Evolutionary conservation across 2,797 vertebrate genomes (phyloP).

Genomic region (Apodemus agrarius): DNA sequence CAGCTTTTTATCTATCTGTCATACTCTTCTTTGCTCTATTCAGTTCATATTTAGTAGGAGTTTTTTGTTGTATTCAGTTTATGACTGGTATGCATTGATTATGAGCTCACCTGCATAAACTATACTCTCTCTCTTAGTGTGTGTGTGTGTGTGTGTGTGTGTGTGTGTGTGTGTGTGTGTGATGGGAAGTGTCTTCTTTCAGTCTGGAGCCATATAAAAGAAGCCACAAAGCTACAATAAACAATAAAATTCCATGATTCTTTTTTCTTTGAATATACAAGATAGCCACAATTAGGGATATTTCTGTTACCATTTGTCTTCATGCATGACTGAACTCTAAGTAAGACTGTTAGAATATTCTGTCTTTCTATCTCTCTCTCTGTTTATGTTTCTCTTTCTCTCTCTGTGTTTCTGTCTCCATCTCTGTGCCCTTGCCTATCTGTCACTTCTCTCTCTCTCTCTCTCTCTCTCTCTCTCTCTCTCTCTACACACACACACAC

Average conservation of each 20-base stretch:
- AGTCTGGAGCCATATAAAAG: neutral
- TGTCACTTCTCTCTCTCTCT: neutral
- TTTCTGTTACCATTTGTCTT: neutral
- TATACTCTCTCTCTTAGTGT: neutral
- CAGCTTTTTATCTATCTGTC: neutral
- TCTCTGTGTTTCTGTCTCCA: neutral
- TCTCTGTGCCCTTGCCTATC: neutral
- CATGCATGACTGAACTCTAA: neutral
- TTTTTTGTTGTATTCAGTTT: neutral
- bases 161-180: neutral
- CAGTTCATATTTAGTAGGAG: neutral
- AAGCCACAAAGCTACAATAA: neutral
- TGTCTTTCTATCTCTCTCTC: neutral
- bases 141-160: neutral
- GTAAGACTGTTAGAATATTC: neutral
- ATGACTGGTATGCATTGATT: neutral
- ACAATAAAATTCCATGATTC: neutral
- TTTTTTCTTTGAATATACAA: neutral
- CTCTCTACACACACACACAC: too few relatives aligned
- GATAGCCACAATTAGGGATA: neutral
- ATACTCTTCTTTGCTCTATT: slow-evolving; percentile 5
- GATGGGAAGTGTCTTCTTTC: neutral
- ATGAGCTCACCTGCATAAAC: neutral
- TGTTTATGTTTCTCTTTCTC: neutral
- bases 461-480: neutral